Evolutionary conservation across 2,113 vertebrate genomes (phyloP).

Genomic region (Macroglossus sobrinus): DNA sequence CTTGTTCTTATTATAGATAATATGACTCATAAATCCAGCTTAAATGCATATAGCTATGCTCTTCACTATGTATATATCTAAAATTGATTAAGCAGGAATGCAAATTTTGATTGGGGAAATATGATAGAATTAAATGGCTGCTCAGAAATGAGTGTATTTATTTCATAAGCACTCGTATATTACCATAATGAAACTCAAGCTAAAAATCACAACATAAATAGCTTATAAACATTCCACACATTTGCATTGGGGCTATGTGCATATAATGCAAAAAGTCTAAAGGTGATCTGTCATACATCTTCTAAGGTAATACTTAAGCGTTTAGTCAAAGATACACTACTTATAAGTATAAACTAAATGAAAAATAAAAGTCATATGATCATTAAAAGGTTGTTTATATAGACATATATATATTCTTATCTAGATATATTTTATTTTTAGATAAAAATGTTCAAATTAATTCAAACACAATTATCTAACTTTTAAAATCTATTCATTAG

Average conservation of each 20-base stretch:
- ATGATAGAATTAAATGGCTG: not conserved
- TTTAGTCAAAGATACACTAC: not conserved
- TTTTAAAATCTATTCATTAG: not conserved
- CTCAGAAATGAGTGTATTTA: not conserved
- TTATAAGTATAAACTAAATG: not conserved
- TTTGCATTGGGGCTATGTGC: not conserved
- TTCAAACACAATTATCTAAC: not conserved
- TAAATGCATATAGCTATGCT: not conserved
- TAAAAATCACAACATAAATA: not conserved
- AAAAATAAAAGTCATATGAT: not conserved
- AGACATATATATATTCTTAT: not conserved
- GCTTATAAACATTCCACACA: not conserved
- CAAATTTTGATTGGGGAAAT: not conserved
- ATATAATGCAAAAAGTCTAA: not conserved
- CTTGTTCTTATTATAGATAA: not conserved
- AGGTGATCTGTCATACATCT: not conserved
- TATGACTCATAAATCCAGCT: not conserved
- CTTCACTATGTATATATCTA: not conserved
- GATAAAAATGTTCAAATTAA: not conserved
- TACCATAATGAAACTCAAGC: not conserved
- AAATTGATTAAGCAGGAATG: not conserved
- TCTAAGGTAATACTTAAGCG: not conserved
- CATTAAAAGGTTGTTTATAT: not conserved
- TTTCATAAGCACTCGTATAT: not conserved
- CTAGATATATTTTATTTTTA: not conserved